Conservation (phyloP, 2,888 invertebrate species). For the Callosobruchus maculatus region DNA sequence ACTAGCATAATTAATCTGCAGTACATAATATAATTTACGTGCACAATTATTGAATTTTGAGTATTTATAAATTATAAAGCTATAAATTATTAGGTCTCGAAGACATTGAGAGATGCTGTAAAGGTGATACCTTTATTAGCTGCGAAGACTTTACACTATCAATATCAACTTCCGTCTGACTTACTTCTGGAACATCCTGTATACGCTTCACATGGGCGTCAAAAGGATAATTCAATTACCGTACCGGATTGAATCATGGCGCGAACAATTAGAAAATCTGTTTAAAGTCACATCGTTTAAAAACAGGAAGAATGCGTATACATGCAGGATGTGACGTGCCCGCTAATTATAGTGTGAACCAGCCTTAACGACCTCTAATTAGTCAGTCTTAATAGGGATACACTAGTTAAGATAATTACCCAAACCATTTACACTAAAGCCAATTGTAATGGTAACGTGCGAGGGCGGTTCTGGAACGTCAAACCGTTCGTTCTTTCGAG, state of each 20-base stretch:
- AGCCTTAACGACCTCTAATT: conserved; percentile 49
- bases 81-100: too few relatives aligned
- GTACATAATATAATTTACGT: too few relatives aligned
- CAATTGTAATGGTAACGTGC: conserved; percentile 34
- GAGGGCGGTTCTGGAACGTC: not conserved
- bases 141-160: too few relatives aligned
- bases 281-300: conserved; percentile 34
- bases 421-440: conserved; percentile 45
- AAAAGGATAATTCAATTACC: conserved; percentile 19
- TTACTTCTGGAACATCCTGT: not conserved
- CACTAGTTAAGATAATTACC: conserved; percentile 51
- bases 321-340: conserved; percentile 45
- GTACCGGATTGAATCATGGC: conserved; percentile 23
- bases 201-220: conserved; percentile 12
- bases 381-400: conserved; percentile 50
- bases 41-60: too few relatives aligned
- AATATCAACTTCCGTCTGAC: too few relatives aligned
- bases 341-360: conserved; percentile 49
- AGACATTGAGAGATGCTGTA: too few relatives aligned
- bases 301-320: conserved; percentile 41
- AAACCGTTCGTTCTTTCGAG: too few relatives aligned
- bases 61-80: too few relatives aligned
- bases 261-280: conserved; percentile 36
- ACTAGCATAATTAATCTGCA: too few relatives aligned
- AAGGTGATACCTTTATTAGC: too few relatives aligned